Evolutionary conservation across 1,140 invertebrate species (phyloP), one percentile per base, ranked within the genome.

Genomic region (Papilio machaon): DNA sequence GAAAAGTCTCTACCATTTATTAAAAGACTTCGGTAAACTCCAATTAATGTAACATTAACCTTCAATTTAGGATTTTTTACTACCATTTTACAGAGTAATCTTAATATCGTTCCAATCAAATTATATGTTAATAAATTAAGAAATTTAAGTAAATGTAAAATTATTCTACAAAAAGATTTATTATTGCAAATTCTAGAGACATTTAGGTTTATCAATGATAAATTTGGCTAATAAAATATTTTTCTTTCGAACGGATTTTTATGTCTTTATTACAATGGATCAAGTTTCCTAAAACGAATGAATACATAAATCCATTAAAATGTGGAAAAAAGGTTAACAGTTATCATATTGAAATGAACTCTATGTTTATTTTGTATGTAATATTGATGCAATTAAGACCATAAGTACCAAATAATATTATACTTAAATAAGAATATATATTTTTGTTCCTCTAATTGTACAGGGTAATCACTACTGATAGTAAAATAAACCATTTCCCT

Each of bases 191-290:
- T 70, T 70, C 30, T 11, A 70, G 30, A 35, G 30, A 70, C 64
- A 70, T 70, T 30, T 70, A 70, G 64, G 23, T 70, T 70, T 70
- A 70, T 70, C 30, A 35, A 35, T 35, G 60, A 70, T 70, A 70
- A 35, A 70, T 70, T 15, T 11, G 23, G 2, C 64, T 15, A 35
- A 70, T 70, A 70, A 70, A 70, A 70, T 30, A 64, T 64, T 70
- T 30, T 70, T 35, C 64, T 30, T 70, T 70, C 13, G 10, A 15
- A 70, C 5, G 15, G 64, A 70, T 70, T 70, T 70, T 70, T 35
- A 70, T 70, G 64, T 70, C 64, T 70, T 70, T 70, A 70, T 70
- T 70, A 70, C 30, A 35, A 15, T 15, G 30, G 64, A 70, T 70
- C 64, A 30, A 15, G 64, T 70, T 70, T 70, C 30, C 23, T 70